Evolutionary conservation across 2,888 invertebrate species (phyloP).

Genomic region (Mesorhabditis sp.): DNA sequence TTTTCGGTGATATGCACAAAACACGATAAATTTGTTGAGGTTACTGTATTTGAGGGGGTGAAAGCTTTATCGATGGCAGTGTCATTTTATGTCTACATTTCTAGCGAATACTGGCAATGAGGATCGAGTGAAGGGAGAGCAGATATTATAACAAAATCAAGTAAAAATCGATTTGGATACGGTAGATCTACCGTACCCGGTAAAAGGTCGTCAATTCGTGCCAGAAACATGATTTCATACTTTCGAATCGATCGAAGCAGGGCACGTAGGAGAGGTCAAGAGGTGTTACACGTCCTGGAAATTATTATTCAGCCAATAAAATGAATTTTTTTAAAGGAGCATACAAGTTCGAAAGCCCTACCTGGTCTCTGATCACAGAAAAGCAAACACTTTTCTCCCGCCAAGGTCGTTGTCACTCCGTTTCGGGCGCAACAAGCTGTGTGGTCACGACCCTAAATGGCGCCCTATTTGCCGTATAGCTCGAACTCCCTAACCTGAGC

Average conservation of each 20-base stretch:
- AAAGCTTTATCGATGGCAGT: too few relatives aligned
- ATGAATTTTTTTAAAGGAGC: neutral
- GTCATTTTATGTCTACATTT: too few relatives aligned
- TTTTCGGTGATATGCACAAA: too few relatives aligned
- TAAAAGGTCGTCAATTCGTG: constrained; percentile 44
- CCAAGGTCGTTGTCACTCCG: constrained; percentile 51
- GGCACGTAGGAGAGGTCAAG: constrained; percentile 47
- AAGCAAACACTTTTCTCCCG: constrained; percentile 48
- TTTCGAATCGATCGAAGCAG: constrained; percentile 50
- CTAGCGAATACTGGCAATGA: too few relatives aligned
- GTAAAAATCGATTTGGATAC: too few relatives aligned
- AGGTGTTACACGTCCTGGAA: constrained; percentile 32
- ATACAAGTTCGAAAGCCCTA: constrained; percentile 2
- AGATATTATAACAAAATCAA: too few relatives aligned
- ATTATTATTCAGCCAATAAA: neutral
- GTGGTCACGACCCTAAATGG: constrained; percentile 34
- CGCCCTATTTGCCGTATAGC: neutral
- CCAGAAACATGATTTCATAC: constrained; percentile 53
- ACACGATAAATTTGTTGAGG: too few relatives aligned
- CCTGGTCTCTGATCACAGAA: constrained; percentile 54
- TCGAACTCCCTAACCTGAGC: constrained; percentile 37
- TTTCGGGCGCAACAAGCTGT: constrained; percentile 48
- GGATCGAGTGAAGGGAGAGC: too few relatives aligned
- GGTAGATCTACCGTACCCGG: constrained; percentile 16
- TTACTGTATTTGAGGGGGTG: too few relatives aligned